phyloP scores from a whole-genome alignment of 37 sponge, comb jelly and placozoan genomes.

The Beroe forskalii region DNA sequence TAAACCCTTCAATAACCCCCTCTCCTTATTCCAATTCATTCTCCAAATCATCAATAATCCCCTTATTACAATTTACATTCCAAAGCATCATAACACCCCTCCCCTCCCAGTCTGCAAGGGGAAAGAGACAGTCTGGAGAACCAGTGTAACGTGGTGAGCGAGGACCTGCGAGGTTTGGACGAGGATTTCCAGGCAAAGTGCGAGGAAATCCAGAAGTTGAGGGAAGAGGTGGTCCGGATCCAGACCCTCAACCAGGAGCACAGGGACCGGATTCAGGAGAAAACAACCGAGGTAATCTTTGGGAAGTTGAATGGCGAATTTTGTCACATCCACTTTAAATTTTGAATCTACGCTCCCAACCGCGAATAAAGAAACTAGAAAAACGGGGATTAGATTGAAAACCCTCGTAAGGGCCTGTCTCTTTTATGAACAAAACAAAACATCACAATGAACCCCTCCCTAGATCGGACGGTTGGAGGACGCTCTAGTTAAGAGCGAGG shows the following conservation, averaged over 20 bases:
- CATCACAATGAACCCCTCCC: too few species aligned
- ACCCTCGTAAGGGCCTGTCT: too few species aligned
- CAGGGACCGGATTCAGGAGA: slow-evolving; percentile 60
- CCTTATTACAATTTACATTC: too few species aligned
- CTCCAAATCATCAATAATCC: too few species aligned
- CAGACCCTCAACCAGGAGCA: slow-evolving; percentile 63
- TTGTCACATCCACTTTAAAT: too few species aligned
- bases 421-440: too few species aligned
- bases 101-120: not conserved
- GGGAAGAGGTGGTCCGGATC: slow-evolving; percentile 55
- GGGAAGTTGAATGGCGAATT: not conserved
- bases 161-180: slow-evolving; percentile 44
- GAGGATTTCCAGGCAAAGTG: slow-evolving; percentile 60
- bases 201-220: slow-evolving; percentile 30
- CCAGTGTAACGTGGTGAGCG: slow-evolving; percentile 62
- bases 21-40: too few species aligned
- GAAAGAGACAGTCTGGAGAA: slow-evolving; percentile 52
- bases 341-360: too few species aligned
- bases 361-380: too few species aligned
- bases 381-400: too few species aligned
- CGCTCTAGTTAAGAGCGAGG: slow-evolving; percentile 21
- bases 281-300: slow-evolving; percentile 16
- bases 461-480: slow-evolving; percentile 25
- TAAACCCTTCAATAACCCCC: too few species aligned
- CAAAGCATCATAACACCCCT: too few species aligned